Conservation (phyloP, 2,888 invertebrate species). For the Glyphotaelius pellucidus region DNA sequence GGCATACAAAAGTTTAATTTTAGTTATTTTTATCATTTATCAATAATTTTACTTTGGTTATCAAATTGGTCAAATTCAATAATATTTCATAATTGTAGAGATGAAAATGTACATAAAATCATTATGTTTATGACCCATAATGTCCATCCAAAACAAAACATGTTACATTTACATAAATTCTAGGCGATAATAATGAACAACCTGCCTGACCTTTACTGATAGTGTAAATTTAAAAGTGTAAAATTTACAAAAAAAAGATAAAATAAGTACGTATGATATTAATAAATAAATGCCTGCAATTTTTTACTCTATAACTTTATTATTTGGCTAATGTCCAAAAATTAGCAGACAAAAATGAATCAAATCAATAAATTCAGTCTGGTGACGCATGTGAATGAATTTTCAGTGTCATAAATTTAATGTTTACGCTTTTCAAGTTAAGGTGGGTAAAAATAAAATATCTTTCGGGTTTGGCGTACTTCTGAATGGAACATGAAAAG, state of each 20-base stretch:
- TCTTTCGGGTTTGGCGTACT: not conserved
- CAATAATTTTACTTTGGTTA: too few relatives aligned
- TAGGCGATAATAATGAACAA: not conserved
- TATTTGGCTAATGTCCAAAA: not conserved
- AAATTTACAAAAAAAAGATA: not conserved
- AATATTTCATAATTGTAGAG: not conserved
- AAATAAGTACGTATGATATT: not conserved
- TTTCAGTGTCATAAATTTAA: not conserved
- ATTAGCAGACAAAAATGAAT: not conserved
- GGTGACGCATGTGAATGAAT: not conserved
- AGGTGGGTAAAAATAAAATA: not conserved
- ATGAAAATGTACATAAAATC: not conserved
- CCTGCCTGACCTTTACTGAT: constrained; percentile 32
- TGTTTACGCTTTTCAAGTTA: not conserved
- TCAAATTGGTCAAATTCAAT: not conserved
- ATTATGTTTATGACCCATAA: not conserved
- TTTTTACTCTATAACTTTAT: not conserved
- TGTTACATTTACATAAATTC: not conserved
- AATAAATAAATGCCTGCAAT: not conserved
- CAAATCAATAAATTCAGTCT: not conserved
- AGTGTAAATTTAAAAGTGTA: not conserved
- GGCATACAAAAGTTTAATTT: too few relatives aligned
- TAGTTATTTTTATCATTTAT: too few relatives aligned
- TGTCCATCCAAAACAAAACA: not conserved
- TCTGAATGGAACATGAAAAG: not conserved